Conservation (phyloP, 2,888 invertebrate species). For the Deladenus siricidicola region DNA sequence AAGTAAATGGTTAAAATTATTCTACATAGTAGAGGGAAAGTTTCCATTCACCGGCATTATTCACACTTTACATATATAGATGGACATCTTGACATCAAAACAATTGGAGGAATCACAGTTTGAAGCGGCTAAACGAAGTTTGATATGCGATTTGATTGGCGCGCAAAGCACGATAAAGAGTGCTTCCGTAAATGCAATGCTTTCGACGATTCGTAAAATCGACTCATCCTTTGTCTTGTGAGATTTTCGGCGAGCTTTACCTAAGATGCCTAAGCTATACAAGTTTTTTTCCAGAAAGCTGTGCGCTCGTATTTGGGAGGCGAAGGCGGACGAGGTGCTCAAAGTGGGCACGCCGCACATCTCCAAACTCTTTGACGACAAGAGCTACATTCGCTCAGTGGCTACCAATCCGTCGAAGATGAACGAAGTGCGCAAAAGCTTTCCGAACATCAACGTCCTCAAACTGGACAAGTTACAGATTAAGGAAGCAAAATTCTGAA, state of each 20-base stretch:
- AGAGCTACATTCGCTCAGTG: constrained; percentile 29
- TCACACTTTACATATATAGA: constrained; percentile 14
- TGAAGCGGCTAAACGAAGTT: constrained; percentile 74
- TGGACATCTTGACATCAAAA: constrained; percentile 55
- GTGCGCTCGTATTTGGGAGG: constrained; percentile 38
- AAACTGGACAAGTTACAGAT: constrained; percentile 20
- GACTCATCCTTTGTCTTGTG: constrained; percentile 30
- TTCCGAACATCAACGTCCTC: constrained; percentile 18
- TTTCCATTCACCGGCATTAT: too few species aligned
- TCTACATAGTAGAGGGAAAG: too few species aligned
- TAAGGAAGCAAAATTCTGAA: neutral
- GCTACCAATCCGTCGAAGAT: constrained; percentile 40
- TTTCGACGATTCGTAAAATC: constrained; percentile 66
- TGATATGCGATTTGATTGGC: constrained; percentile 77
- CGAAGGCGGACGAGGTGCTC: constrained; percentile 33
- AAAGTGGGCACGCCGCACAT: constrained; percentile 34
- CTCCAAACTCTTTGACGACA: constrained; percentile 35
- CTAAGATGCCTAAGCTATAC: neutral
- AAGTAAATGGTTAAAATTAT: neutral
- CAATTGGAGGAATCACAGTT: constrained; percentile 69
- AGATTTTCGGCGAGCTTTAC: constrained; percentile 2
- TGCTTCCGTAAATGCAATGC: constrained; percentile 67
- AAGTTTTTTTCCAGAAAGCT: constrained; percentile 29
- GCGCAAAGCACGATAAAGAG: constrained; percentile 71
- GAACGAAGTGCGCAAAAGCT: constrained; percentile 30